Base-by-base conservation (phyloP, 2,888 invertebrate species). In the Ochropleura leucogaster region DNA sequence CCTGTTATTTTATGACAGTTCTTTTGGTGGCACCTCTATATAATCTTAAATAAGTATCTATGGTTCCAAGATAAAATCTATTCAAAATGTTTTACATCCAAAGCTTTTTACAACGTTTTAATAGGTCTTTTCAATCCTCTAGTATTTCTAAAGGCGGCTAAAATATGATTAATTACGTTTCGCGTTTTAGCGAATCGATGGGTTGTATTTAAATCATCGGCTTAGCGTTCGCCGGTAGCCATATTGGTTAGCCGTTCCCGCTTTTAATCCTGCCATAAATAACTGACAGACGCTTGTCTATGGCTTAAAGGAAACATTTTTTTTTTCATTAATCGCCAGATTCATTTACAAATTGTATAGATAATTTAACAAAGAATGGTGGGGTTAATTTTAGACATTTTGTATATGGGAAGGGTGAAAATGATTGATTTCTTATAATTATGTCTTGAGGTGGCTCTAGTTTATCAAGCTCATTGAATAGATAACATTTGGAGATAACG, bases 201-300 rank as follows among this genome's bases (percentile, higher is more conserved):
- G 91, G 90, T 88, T 92, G 91, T 93, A 90, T 93, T 94, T 95
- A 94, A 95, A 95, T 95, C 94, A 95, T 92, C 91, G 92, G 93
- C 92, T 95, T 94, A 95, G 91, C 90, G 88, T 70, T 83, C 84
- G 85, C 85, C 85, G 87, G 90, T 88, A 82, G 93, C 93, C 92
- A 92, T 94, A 93, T 93, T 94, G 94, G 93, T 89, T 88, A 84
- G 83, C 79, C 89, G 90, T 89, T 89, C 86, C 90, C 91, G 90
- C 90, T 89, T 87, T 88, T 94, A 95, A 95, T 93, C 94, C 94
- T 83, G 87, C 92, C 90, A 94, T 95, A 94, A 95, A 95, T 95
- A 92, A 93, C 92, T 89, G 90, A 90, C 90, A 90, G 89, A 90
- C 93, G 90, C 90, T 93, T 92, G 90, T 93, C 92, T 93, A 91